Evolutionary conservation across 2,797 vertebrate genomes (phyloP), one percentile per base, ranked within the genome.

Genomic region (Podarcis lilfordi): DNA sequence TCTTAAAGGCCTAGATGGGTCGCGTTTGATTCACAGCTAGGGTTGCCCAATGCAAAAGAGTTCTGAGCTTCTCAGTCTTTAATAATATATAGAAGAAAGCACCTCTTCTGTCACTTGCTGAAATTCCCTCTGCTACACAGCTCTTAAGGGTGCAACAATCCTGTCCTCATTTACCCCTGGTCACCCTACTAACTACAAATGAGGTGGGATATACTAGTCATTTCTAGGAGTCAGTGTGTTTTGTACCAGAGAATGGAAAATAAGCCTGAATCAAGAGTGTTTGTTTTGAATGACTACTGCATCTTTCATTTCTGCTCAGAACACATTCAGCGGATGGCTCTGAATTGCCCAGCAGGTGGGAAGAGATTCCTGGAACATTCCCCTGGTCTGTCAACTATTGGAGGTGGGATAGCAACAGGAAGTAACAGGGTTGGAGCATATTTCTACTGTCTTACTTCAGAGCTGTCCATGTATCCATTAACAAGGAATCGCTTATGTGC

Each of bases 331-430:
- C 43, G 55, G 45, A 32, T 37, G 19, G 37, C 32, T 84, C 68
- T 37, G 32, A 90, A 89, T 11, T 35, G 71, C 69, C 29, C 23
- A 80, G 68, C 29, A 86, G 45, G 84, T 61, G 35, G 21, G 85
- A 68, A 59, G n/a, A 50, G 13, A 50, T 27, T 32, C 23, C 2
- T n/a, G 25, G 68, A 81, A 32, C 43, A 59, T 35, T 74, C 15
- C 27, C 9, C 11, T 37, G 40, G 21, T 27, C 27, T 8, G 19
- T 45, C 5, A 35, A 27, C 40, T 35, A n/a, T 64, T 61, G 50
- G 10, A n/a, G 45, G 23, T 68, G 21, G 6, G 50, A 43, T 45
- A 74, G 37, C 75, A 3, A 35, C 11, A 80, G n/a, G 8, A 40
- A 59, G 21, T 6, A 61, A 35, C 4, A 29, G 1, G 8, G 4